A percentile compares a stretch with the other conserved stretches of the same genome.
phyloP scores from a whole-genome alignment of 2,113 vertebrate genomes.

The Corynorhinus townsendii region DNA sequence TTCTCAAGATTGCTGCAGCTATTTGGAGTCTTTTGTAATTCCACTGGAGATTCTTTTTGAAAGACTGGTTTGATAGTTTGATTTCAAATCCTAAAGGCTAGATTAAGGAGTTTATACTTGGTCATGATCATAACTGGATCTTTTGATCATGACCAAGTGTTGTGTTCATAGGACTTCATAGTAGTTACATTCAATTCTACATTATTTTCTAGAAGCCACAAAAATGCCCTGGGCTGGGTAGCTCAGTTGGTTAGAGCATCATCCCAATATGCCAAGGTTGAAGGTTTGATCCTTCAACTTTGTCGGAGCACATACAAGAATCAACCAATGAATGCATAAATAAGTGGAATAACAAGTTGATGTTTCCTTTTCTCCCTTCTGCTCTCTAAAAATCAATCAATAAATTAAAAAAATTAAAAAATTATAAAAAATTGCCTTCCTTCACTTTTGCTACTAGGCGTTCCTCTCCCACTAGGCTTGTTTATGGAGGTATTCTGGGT shows the following conservation, averaged over 20 bases:
- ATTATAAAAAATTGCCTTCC: not conserved
- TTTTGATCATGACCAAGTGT: not conserved
- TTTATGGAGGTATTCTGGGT: not conserved
- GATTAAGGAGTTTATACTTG: not conserved
- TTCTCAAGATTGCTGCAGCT: too few relatives aligned
- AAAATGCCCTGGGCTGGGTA: not conserved
- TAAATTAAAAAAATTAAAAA: not conserved
- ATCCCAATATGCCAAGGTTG: not conserved
- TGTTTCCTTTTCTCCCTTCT: not conserved
- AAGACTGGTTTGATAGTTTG: not conserved
- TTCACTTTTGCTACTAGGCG: not conserved
- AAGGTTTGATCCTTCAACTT: not conserved
- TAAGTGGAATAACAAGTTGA: not conserved
- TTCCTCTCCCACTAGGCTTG: not conserved
- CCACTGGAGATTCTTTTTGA: not conserved
- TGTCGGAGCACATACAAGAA: not conserved
- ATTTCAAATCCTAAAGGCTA: not conserved
- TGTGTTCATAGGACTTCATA: not conserved
- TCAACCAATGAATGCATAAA: not conserved
- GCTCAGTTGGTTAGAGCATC: not conserved
- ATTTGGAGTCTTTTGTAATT: too few relatives aligned
- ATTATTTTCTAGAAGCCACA: not conserved
- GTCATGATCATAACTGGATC: not conserved
- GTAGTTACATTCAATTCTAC: not conserved
- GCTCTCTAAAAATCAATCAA: not conserved